These are phyloP conservation scores for Oscheius onirici DNA, from an alignment of 2,888 invertebrate genomes.

Conservation along the genomic window DNA sequence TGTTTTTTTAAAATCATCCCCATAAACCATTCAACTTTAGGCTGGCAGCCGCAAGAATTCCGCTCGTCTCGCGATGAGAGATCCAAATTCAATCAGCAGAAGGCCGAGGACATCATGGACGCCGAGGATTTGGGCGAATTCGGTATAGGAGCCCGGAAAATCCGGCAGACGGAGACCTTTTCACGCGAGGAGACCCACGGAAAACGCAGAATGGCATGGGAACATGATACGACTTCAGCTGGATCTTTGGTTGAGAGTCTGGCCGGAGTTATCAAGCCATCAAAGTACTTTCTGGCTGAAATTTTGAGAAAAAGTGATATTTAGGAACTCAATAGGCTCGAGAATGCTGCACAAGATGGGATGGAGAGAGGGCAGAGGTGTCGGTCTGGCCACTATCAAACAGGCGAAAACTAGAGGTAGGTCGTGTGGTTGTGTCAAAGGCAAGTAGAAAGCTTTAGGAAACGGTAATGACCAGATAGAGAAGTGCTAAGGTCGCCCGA, in stretches of 20 bases:
- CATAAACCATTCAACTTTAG: slow-evolving; percentile 72
- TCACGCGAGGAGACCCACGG: slow-evolving; percentile 35
- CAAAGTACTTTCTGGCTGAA: slow-evolving; percentile 42
- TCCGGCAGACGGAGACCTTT: slow-evolving; percentile 85
- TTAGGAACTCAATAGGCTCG: slow-evolving; percentile 87
- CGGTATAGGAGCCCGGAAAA: slow-evolving; percentile 89
- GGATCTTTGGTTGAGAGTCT: slow-evolving; percentile 48
- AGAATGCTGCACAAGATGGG: slow-evolving; percentile 88
- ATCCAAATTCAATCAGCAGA: slow-evolving; percentile 76
- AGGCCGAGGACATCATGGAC: slow-evolving; percentile 96
- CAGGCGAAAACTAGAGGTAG: slow-evolving; percentile 29
- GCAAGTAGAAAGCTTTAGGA: too few species aligned
- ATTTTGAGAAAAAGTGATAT: slow-evolving; percentile 29
- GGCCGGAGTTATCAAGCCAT: slow-evolving; percentile 60
- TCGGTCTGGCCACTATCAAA: slow-evolving; percentile 75
- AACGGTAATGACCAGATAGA: too few species aligned
- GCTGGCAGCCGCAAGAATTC: slow-evolving; percentile 90
- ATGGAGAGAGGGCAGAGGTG: slow-evolving; percentile 88
- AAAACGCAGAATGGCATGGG: slow-evolving; percentile 63
- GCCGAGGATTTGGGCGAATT: slow-evolving; percentile 93
- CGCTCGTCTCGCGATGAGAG: slow-evolving; percentile 86
- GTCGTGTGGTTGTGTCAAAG: background rate
- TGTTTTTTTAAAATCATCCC: too few species aligned
- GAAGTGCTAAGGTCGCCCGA: too few species aligned
- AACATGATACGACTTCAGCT: slow-evolving; percentile 45